Base-by-base conservation (phyloP, 2,113 vertebrate species). In the Pterocles orientalis region DNA sequence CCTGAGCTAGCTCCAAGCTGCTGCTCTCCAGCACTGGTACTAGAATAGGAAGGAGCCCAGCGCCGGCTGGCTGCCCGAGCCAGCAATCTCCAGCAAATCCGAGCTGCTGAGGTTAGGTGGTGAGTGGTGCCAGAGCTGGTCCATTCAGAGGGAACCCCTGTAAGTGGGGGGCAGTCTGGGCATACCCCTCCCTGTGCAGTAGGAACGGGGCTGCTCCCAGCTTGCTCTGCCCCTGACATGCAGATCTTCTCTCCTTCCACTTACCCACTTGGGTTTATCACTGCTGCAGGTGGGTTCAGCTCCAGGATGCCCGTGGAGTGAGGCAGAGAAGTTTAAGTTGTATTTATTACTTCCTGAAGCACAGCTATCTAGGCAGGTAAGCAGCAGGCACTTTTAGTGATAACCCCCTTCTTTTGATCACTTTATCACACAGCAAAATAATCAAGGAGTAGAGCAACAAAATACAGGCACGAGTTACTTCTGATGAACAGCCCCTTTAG, bases 141-240 rank as follows among this genome's bases (percentile, higher is more conserved):
- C 31, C 48, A 14, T 17, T 29, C 3, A 23, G 86, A 43, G 25
- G 34, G 24, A 20, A 31, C 11, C 26, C 14, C 34, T 23, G 39
- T 6, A 1, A 21, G 16, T 0, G 5, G 16, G 26, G 29, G 47
- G 20, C 45, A 25, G 47, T 4, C 4, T 17, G 36, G 24, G 41
- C 88, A 28, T 20, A 5, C 21, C 21, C 7, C 12, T 0, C 51
- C 12, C 75, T 26, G 1, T 13, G 50, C 31, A 5, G 50, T 3
- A 51, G 62, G 16, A 70, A 39, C 1, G 26, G n/a, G 34, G 60
- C 64, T 51, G 69, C 34, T 71, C 50, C 58, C 83, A 10, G 8
- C 3, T 48, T 34, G 21, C 60, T 56, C 14, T 11, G 56, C 26
- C 33, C 12, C 31, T 23, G 24, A 12, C 0, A 1, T 8, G 29